Conservation (phyloP, 2,113 vertebrate species). For the Nothobranchius kuhntae region DNA sequence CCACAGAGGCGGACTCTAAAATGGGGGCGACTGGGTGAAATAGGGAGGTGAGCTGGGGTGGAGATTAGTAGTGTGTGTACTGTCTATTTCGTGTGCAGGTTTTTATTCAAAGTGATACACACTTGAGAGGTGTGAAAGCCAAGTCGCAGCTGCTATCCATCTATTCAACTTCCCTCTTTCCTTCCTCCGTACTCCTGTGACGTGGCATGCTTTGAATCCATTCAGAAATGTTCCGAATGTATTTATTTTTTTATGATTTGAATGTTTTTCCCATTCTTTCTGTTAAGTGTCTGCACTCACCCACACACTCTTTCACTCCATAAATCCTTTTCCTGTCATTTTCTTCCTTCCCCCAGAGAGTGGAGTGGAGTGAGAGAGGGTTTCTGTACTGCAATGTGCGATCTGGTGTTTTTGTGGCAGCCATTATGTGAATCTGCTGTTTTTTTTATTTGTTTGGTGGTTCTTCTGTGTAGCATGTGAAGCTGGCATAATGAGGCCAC, state of each 20-base stretch:
- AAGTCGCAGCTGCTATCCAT: not conserved
- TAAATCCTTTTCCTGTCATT: conserved; percentile 51
- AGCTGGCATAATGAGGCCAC: conserved; percentile 22
- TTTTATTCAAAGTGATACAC: conserved; percentile 43
- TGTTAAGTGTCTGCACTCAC: conserved; percentile 52
- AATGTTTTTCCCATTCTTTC: conserved; percentile 33
- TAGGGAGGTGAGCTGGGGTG: conserved; percentile 16
- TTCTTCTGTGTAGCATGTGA: conserved; percentile 31
- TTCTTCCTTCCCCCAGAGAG: conserved; percentile 36
- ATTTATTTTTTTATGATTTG: conserved; percentile 1
- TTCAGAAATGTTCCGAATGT: conserved; percentile 57
- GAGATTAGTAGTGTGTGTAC: conserved; percentile 51
- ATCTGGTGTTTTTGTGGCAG: conserved; percentile 38
- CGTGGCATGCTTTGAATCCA: conserved; percentile 60
- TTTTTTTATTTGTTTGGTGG: conserved; percentile 53
- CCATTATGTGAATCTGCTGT: conserved; percentile 56
- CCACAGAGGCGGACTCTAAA: conserved; percentile 55
- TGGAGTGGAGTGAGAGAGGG: conserved; percentile 8
- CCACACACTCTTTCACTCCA: conserved; percentile 44
- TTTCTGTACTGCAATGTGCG: conserved; percentile 13
- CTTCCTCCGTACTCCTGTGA: conserved; percentile 38
- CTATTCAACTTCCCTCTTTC: conserved; percentile 4
- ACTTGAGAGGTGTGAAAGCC: conserved; percentile 39
- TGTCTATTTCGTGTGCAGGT: conserved; percentile 44
- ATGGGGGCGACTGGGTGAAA: conserved; percentile 51